Conservation (phyloP, 2,888 invertebrate species). For the Calliphora vomitoria region DNA sequence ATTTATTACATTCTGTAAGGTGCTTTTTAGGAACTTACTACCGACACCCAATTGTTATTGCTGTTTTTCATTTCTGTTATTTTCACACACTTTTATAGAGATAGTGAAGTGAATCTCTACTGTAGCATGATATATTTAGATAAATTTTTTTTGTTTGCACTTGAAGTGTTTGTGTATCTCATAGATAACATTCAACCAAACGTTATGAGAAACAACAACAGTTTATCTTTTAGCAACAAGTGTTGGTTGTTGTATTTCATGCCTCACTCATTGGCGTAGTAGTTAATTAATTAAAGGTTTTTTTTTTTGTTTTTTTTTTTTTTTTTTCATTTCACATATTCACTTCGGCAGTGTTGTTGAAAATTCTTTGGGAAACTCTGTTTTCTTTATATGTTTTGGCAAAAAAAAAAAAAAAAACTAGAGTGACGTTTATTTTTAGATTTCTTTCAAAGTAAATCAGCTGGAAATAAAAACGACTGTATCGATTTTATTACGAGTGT, state of each 20-base stretch:
- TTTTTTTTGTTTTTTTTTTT: not conserved
- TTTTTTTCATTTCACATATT: not conserved
- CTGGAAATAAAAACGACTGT: slow-evolving; percentile 41
- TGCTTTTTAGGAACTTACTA: not conserved
- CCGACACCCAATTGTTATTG: not conserved
- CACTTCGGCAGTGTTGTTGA: no score
- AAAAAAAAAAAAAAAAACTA: not conserved
- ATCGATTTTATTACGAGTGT: not conserved
- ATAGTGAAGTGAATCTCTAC: slow-evolving; percentile 51
- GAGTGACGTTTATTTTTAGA: slow-evolving; percentile 8
- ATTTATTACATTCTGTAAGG: not conserved
- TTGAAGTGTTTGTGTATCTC: slow-evolving; percentile 46
- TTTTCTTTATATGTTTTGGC: not conserved
- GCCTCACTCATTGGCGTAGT: slow-evolving; percentile 10
- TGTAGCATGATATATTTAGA: slow-evolving; percentile 57
- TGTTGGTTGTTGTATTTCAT: slow-evolving; percentile 10
- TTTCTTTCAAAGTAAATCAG: slow-evolving; percentile 46
- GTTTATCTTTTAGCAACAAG: slow-evolving; percentile 44
- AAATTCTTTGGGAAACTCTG: slow-evolving; percentile 33
- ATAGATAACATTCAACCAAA: slow-evolving; percentile 35
- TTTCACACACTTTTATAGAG: slow-evolving; percentile 53
- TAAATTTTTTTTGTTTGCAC: slow-evolving; percentile 56
- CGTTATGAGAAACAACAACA: slow-evolving; percentile 12
- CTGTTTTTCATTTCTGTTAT: slow-evolving; percentile 21
- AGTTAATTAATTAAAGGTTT: not conserved